These are phyloP conservation scores for Neostethus bicornis DNA, from an alignment of 2,797 vertebrate genomes.

Conservation along the genomic window DNA sequence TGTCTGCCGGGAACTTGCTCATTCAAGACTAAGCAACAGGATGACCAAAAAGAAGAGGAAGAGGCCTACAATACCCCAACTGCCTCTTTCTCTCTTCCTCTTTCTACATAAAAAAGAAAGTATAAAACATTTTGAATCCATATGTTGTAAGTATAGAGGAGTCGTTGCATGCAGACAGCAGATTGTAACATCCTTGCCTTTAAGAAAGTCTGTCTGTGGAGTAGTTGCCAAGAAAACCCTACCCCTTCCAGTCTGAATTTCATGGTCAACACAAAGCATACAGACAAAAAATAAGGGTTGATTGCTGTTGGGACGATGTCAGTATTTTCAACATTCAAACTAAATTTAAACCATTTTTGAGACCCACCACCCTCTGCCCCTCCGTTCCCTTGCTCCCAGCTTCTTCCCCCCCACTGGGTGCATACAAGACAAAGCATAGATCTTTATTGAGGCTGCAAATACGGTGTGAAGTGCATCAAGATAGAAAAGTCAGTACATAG, in stretches of 20 bases:
- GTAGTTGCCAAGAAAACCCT: neutral
- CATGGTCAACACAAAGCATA: neutral
- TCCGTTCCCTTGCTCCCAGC: too few relatives aligned
- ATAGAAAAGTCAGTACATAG: too few relatives aligned
- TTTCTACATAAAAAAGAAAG: slow-evolving; percentile 52
- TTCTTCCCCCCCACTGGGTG: too few relatives aligned
- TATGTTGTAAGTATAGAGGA: slow-evolving; percentile 26
- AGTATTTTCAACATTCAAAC: too few relatives aligned
- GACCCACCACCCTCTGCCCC: too few relatives aligned
- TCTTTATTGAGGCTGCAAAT: too few relatives aligned
- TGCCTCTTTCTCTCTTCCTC: slow-evolving; percentile 49
- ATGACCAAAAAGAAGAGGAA: slow-evolving; percentile 47
- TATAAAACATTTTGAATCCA: slow-evolving; percentile 17
- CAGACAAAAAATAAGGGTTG: too few relatives aligned
- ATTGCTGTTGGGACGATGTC: too few relatives aligned
- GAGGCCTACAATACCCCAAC: slow-evolving; percentile 21
- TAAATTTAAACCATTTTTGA: too few relatives aligned
- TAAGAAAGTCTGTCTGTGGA: slow-evolving; percentile 2
- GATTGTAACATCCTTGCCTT: neutral
- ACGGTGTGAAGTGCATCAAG: too few relatives aligned
- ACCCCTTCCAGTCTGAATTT: neutral
- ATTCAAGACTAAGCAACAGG: slow-evolving; percentile 56
- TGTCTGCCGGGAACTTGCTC: slow-evolving; percentile 26
- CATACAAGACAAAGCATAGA: too few relatives aligned
- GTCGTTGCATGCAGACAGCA: slow-evolving; percentile 4